Conservation (phyloP, 2,888 invertebrate species). For the Anoplius nigerrimus region DNA sequence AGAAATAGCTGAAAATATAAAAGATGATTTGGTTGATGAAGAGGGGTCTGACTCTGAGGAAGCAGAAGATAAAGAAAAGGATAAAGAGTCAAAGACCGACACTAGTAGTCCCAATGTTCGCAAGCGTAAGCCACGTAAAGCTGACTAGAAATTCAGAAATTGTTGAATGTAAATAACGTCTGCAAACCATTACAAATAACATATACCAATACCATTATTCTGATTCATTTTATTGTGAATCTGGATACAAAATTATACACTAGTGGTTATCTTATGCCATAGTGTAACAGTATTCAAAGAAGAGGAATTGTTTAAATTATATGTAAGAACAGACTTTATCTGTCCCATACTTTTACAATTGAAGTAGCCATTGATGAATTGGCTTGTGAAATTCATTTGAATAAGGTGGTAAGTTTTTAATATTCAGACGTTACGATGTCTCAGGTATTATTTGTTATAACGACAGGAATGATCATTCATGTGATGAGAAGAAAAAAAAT, state of each 20-base stretch:
- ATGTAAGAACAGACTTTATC: slow-evolving; percentile 6
- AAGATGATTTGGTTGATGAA: slow-evolving; percentile 84
- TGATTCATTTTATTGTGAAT: slow-evolving; percentile 43
- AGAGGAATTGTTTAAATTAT: slow-evolving; percentile 29
- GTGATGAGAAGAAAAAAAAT: neutral
- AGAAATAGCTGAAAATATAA: slow-evolving; percentile 79
- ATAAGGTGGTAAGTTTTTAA: slow-evolving; percentile 9
- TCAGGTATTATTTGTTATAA: slow-evolving; percentile 43
- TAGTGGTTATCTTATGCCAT: slow-evolving; percentile 28
- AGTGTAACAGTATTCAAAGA: slow-evolving; percentile 25
- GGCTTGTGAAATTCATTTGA: slow-evolving; percentile 9
- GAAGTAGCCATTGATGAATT: neutral
- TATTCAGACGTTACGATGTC: slow-evolving; percentile 14
- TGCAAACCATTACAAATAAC: slow-evolving; percentile 31
- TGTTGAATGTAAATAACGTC: slow-evolving; percentile 50
- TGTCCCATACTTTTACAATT: slow-evolving; percentile 1
- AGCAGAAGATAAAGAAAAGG: slow-evolving; percentile 76
- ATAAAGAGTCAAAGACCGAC: slow-evolving; percentile 63
- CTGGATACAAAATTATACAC: slow-evolving; percentile 19
- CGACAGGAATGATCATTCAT: slow-evolving; percentile 26
- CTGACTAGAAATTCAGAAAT: slow-evolving; percentile 76
- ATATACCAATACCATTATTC: slow-evolving; percentile 36
- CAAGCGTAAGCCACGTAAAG: slow-evolving; percentile 85
- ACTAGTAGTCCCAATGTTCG: slow-evolving; percentile 79
- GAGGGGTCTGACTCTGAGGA: slow-evolving; percentile 72